Evolutionary conservation across 2,797 vertebrate species (phyloP), one percentile per base, ranked within the genome.

Genomic region (Aeoliscus strigatus): DNA sequence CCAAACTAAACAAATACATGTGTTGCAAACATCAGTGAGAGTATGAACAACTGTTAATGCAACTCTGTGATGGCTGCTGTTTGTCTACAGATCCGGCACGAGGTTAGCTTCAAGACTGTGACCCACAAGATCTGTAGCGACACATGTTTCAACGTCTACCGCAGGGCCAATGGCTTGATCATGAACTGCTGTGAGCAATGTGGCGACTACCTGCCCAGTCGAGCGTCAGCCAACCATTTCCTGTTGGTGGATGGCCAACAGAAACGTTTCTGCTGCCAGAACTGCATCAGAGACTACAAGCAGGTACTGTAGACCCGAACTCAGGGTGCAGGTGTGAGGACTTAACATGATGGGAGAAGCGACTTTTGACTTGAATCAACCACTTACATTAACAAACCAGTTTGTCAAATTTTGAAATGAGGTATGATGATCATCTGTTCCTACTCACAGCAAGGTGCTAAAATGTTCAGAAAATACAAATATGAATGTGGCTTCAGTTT

Each of bases 121-220:
- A 98, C 95, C 50, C 96, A 98, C 57, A 99, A 96, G 82, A 91
- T 99, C 79, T 99, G 96, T 87, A 98, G 96, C 67, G 96, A 98
- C 58, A 77, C 90, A 15, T 99, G 96, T 81, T 99, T 98, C 85
- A 98, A 97, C 82, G 91, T 91, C 59, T 99, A 99, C 73, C 91
- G 96, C 63, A 90, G 95, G 89, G 93, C 96, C 63, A 99, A 99
- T 54, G 95, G 96, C 34, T 83, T 99, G 59, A 90, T 98, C 85
- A 98, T 99, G 95, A 99, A 99, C 86, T 98, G 96, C 83, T 99
- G 96, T 58, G 96, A 99, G 75, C 95, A 98, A 18, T 99, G 96
- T 42, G 96, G 96, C 4, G 94, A 97, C 71, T 98, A 99, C 77
- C 89, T 98, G 69, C 93, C 94, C 63, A 96, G 85, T 85, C 92